phyloP scores from a whole-genome alignment of 2,797 vertebrate genomes.

The Ctenosaura bakeri region DNA sequence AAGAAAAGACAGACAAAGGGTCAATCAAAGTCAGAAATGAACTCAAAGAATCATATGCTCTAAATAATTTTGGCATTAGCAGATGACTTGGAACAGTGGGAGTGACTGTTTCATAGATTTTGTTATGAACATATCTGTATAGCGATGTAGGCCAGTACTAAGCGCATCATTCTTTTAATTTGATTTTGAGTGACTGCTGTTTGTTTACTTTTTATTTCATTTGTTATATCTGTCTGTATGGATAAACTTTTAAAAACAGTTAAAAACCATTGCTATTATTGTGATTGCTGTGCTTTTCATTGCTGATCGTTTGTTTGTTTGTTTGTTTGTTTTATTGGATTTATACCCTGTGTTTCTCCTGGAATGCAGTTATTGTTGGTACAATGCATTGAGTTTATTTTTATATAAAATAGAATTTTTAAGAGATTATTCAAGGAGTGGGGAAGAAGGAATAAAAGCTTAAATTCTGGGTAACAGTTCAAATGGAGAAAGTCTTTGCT shows the following conservation, averaged over 20 bases:
- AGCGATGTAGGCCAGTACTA: not conserved
- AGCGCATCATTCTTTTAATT: not conserved
- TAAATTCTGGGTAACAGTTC: no score
- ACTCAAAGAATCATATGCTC: not conserved
- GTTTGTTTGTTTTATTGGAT: no score
- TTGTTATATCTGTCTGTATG: no score
- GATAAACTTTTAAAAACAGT: no score
- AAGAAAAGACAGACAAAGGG: no score
- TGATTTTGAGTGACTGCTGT: not conserved
- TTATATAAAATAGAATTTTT: not conserved
- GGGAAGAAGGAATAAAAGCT: not conserved
- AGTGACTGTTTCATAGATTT: not conserved
- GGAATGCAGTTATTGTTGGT: not conserved
- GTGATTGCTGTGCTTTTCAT: not conserved
- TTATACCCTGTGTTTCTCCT: no score
- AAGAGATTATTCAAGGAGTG: not conserved
- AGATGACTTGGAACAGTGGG: not conserved
- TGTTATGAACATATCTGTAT: no score
- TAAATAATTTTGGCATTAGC: not conserved
- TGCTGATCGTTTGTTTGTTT: not conserved
- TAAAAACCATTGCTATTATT: not conserved
- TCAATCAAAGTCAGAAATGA: not conserved
- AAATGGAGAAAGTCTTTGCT: not conserved
- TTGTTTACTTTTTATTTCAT: no score
- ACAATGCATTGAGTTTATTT: not conserved